Percentiles rank a stretch among this genome's conserved stretches.
These are phyloP conservation scores for Carabus problematicus DNA, from an alignment of 2,888 invertebrate genomes.

Conservation along the genomic window DNA sequence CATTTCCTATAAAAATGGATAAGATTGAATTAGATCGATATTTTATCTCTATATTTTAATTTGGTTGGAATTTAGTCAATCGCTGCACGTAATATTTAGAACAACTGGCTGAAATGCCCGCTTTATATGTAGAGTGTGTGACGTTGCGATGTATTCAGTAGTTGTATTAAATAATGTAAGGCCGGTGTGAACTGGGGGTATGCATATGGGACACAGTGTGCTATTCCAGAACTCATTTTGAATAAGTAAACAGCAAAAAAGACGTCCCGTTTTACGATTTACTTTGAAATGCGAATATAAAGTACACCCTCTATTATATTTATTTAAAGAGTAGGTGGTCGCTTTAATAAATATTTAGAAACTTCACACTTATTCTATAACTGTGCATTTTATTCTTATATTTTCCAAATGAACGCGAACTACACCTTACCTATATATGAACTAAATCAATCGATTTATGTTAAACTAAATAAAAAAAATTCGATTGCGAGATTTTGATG, in stretches of 20 bases:
- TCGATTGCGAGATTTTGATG: too few relatives aligned
- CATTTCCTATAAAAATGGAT: too few relatives aligned
- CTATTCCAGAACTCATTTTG: conserved; percentile 5
- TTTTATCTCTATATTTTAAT: too few relatives aligned
- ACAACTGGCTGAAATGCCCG: neutral
- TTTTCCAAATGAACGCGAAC: too few relatives aligned
- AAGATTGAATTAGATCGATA: too few relatives aligned
- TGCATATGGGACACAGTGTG: conserved; percentile 11
- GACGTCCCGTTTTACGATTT: conserved; percentile 10
- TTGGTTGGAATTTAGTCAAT: too few relatives aligned
- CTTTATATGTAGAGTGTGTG: neutral
- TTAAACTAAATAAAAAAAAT: too few relatives aligned
- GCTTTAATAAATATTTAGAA: conserved; percentile 1
- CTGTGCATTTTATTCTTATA: too few relatives aligned
- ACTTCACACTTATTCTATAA: neutral
- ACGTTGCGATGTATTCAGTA: conserved; percentile 7
- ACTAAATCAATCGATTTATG: too few relatives aligned
- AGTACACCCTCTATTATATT: conserved; percentile 11
- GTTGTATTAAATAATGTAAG: conserved; percentile 15
- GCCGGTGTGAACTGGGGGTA: neutral
- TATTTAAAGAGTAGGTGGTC: conserved; percentile 1
- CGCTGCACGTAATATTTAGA: too few relatives aligned
- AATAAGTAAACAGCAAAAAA: conserved; percentile 15
- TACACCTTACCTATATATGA: too few relatives aligned
- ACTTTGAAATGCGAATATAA: conserved; percentile 12